A percentile compares a stretch with the other conserved stretches of the same genome.
Evolutionary conservation across 2,113 vertebrate species (phyloP).

Genomic region (Rostratula benghalensis): DNA sequence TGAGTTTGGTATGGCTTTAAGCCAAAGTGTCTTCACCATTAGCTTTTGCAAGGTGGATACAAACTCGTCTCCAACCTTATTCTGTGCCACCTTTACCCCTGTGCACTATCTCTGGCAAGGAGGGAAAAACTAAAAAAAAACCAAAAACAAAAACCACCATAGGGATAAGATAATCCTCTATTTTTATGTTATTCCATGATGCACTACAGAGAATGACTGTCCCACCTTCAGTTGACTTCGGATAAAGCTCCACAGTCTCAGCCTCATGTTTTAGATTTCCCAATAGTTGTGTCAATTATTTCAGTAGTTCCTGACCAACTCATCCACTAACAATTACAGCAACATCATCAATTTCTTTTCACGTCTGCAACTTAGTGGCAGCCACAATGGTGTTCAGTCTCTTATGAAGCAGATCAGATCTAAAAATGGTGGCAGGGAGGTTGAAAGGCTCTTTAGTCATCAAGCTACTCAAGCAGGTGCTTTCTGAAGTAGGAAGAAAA

Average conservation of each 20-base stretch:
- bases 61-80: neutral
- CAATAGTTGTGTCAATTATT: neutral
- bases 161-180: neutral
- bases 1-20: neutral
- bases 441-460: slow-evolving; percentile 47
- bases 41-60: neutral
- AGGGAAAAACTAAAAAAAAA: neutral
- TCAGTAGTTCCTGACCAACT: slow-evolving; percentile 6
- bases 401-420: slow-evolving; percentile 23
- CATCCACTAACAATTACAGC: neutral
- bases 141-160: neutral
- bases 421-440: slow-evolving; percentile 22
- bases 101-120: neutral
- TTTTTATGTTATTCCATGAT: neutral
- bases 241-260: neutral
- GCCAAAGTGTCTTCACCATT: neutral
- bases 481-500: slow-evolving; percentile 64
- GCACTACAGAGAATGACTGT: neutral
- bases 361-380: neutral
- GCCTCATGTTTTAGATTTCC: neutral
- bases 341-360: slow-evolving; percentile 21
- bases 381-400: slow-evolving; percentile 31
- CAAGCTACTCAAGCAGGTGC: slow-evolving; percentile 49
- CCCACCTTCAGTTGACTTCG: neutral
- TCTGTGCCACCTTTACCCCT: neutral